Conservation (phyloP, 2,113 vertebrate genomes). For the Cynopterus brachyotis region DNA sequence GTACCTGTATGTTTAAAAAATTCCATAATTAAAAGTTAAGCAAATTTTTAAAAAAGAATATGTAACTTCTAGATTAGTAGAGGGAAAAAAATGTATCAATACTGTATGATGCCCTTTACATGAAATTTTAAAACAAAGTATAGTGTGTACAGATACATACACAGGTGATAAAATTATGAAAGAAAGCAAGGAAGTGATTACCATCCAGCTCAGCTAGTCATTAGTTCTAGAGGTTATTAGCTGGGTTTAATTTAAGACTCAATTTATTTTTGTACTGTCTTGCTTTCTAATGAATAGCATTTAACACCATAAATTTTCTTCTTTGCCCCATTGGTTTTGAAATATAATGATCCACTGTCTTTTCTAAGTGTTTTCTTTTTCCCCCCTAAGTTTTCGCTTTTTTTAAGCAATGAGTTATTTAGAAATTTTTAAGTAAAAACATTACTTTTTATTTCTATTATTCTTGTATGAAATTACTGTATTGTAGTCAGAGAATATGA, state of each 20-base stretch:
- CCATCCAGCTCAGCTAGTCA: not conserved
- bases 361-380: not conserved
- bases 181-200: not conserved
- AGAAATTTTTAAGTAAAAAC: slow-evolving; percentile 9
- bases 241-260: not conserved
- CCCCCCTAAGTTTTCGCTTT: slow-evolving; percentile 15
- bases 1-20: slow-evolving; percentile 4
- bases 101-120: not conserved
- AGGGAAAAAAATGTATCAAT: not conserved
- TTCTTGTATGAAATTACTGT: not conserved
- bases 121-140: slow-evolving; percentile 23
- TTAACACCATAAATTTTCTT: not conserved
- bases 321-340: not conserved
- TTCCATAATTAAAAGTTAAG: not conserved
- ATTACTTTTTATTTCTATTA: not conserved
- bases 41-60: not conserved
- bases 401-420: slow-evolving; percentile 16
- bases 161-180: not conserved
- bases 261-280: slow-evolving; percentile 1
- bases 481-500: not conserved
- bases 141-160: not conserved
- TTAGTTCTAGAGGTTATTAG: not conserved
- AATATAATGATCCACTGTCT: not conserved
- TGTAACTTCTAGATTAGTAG: not conserved
- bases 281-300: not conserved